Conservation (phyloP, 2,797 vertebrate genomes). For the Ficedula albicollis region DNA sequence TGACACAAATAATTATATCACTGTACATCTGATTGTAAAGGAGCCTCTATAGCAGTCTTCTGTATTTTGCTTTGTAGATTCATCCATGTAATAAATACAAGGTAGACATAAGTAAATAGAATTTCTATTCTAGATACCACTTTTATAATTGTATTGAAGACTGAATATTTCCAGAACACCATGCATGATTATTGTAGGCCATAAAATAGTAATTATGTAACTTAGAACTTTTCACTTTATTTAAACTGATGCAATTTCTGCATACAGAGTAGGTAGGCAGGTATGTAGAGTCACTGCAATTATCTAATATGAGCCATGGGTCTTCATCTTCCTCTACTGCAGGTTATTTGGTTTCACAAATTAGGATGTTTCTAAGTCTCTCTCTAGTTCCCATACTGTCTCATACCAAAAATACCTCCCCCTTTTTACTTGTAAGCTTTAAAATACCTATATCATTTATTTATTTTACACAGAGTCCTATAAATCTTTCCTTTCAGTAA, state of each 20-base stretch:
- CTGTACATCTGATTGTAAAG: neutral
- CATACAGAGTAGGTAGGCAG: neutral
- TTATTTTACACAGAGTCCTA: neutral
- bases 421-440: neutral
- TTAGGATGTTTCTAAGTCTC: neutral
- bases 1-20: neutral
- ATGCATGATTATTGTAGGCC: neutral
- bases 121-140: neutral
- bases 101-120: neutral
- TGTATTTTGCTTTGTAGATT: neutral
- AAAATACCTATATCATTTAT: neutral
- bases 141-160: neutral
- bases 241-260: neutral
- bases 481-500: neutral
- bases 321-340: neutral
- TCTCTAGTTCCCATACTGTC: neutral
- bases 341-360: neutral
- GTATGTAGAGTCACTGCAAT: neutral
- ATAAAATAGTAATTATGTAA: neutral
- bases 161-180: neutral
- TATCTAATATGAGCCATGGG: neutral
- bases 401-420: neutral
- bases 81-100: neutral
- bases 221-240: neutral
- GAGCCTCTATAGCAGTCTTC: neutral